Conservation (phyloP, 2,113 vertebrate genomes). For the Nipponia nippon region DNA sequence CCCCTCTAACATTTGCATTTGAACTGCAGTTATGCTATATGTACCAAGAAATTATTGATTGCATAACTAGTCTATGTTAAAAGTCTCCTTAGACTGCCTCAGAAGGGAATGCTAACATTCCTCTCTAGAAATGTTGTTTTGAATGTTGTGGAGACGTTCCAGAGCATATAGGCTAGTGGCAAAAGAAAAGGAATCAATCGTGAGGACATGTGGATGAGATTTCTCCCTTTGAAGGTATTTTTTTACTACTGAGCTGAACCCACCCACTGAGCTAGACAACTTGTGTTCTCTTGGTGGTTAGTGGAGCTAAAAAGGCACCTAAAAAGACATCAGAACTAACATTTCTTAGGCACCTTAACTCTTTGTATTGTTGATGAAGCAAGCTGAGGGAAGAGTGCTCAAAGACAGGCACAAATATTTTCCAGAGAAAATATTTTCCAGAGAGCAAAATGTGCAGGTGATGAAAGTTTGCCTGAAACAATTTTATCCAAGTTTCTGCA, state of each 20-base stretch:
- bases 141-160: not conserved
- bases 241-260: not conserved
- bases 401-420: not conserved
- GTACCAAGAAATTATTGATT: not conserved
- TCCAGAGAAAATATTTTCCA: not conserved
- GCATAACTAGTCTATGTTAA: not conserved
- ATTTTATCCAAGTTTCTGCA: not conserved
- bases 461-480: not conserved
- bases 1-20: not conserved
- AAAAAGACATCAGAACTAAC: not conserved
- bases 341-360: not conserved
- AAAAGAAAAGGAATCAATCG: not conserved
- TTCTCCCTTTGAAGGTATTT: not conserved
- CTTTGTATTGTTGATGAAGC: not conserved
- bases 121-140: not conserved
- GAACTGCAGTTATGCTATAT: not conserved
- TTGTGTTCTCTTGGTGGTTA: not conserved
- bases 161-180: not conserved
- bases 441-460: not conserved
- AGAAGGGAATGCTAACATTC: not conserved
- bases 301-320: not conserved
- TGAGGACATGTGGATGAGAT: not conserved
- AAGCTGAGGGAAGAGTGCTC: not conserved
- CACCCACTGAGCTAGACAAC: not conserved
- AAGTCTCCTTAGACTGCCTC: not conserved